Base-by-base conservation (phyloP, 2,797 vertebrate species). In the Cheirogaleus major region DNA sequence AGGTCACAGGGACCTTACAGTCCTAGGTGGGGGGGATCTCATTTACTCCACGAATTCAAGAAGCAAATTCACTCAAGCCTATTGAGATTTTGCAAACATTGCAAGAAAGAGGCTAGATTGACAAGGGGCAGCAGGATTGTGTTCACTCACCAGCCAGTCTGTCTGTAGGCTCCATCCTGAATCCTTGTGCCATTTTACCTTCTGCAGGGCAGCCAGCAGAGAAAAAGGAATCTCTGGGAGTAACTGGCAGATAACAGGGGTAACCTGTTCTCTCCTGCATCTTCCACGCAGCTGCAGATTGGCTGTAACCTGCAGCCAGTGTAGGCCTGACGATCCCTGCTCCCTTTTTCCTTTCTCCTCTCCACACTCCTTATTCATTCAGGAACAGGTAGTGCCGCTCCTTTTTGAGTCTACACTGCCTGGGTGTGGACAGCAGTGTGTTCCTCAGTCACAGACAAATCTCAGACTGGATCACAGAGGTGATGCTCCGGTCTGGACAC, bases 131-230 rank as follows among this genome's bases (percentile, higher is more conserved):
- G 13, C 2, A 45, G 32, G 7, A 23, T 14, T 61, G 13, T 7
- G 20, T 27, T 89, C 70, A 98, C 97, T 97, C 69, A 97, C 98
- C 93, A 2, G 80, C 13, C 14, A 32, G 82, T 18, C 17, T 5
- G 32, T 69, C 93, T 72, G 76, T 13, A 3, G 17, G 50, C 48
- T 79, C 91, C 63, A 50, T 69, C 5, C 57, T 17, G 78, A 91
- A 72, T 48, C 38, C 81, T 48, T 43, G 61, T 30, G 45, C 76
- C 76, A 13, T 45, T 67, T 94, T 80, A 23, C 27, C 72, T 80
- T 72, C 65, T 61, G 43, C 2, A 13, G 30, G 61, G 11, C 18
- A 30, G 63, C n/a, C 65, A 67, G 32, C 43, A 61, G 65, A 93
- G 79, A 43, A 32, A 38, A 15, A 75, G 78, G 23, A 48, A 70